Percentiles rank a stretch among this genome's conserved stretches.
These are phyloP conservation scores for Amia ocellicauda DNA, from an alignment of 2,113 vertebrate species.

Conservation along the genomic window DNA sequence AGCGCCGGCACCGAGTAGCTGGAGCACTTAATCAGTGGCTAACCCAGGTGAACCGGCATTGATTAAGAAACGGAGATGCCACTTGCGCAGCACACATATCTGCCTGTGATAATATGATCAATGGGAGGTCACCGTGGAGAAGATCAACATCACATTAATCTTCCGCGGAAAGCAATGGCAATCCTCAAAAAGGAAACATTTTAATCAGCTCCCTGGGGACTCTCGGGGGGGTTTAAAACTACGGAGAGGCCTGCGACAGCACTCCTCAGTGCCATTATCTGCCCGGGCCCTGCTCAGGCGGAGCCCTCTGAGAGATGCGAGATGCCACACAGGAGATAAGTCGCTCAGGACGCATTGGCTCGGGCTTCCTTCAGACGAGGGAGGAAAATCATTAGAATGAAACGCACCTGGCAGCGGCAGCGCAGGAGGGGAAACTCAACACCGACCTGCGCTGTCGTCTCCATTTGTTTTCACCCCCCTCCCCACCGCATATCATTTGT, in stretches of 20 bases:
- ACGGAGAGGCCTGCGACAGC: constrained; percentile 18
- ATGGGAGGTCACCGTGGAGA: constrained; percentile 33
- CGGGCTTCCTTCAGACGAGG: not conserved
- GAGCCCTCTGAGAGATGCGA: constrained; percentile 4
- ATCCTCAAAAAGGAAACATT: constrained; percentile 33
- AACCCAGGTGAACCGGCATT: constrained; percentile 27
- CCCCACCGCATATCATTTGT: too few species aligned
- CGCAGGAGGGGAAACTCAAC: not conserved
- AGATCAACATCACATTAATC: constrained; percentile 44
- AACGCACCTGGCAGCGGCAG: not conserved
- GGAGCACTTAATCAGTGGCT: constrained; percentile 7
- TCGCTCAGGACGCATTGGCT: not conserved
- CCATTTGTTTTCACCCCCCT: too few species aligned
- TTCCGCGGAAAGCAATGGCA: constrained; percentile 27
- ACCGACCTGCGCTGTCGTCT: not conserved
- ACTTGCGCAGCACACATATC: constrained; percentile 17
- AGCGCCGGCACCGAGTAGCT: not conserved
- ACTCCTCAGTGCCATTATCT: constrained; percentile 20
- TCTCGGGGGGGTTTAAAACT: constrained; percentile 32
- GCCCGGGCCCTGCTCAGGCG: constrained; percentile 10
- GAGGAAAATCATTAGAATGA: constrained; percentile 9
- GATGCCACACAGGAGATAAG: constrained; percentile 8
- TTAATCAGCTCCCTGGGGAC: constrained; percentile 45
- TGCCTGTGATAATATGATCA: constrained; percentile 31
- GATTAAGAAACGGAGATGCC: constrained; percentile 31